Base-by-base conservation (phyloP, 92 coral and sea anemone genomes). In the Nematostella vectensis region DNA sequence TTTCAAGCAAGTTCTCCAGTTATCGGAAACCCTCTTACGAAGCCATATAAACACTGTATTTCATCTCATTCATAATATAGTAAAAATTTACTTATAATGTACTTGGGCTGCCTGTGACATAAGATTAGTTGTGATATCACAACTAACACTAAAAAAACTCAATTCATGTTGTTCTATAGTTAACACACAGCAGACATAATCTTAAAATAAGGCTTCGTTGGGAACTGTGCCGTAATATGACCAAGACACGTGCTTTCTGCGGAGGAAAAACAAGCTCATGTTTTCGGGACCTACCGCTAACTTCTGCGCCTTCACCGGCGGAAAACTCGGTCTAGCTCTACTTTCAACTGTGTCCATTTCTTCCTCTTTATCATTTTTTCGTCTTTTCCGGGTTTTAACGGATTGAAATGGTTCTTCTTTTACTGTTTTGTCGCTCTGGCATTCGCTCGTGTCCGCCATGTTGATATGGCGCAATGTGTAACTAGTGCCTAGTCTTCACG, bases 231-330 rank as follows among this genome's bases (percentile, higher is more conserved):
- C n/a, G n/a, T n/a, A n/a, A n/a, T n/a, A n/a, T n/a, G n/a, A n/a
- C n/a, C n/a, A n/a, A 6, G 15, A 33, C 71, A 76, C 61, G 67
- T 54, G 59, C 27, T 1, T 26, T 43, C 25, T 6, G 15, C 40
- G 8, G 15, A 6, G 15, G 40, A 33, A 33, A 6, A 6, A 33
- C 40, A 33, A 33, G 22, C 27, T 3, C 25, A n/a, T n/a, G n/a
- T n/a, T n/a, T n/a, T n/a, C n/a, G n/a, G n/a, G n/a, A n/a, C 33
- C 27, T 71, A 91, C 98, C 95, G 71, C 69, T 47, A 81, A 62
- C 57, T 77, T 91, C 51, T 87, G 84, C 3, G 77, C 95, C 39
- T 89, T 75, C 13, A 87, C 88, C 11, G 91, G 95, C 4, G 98
- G 98, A 43, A 91, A 91, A 55, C 86, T 91, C 1, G 98, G 98